Evolutionary conservation across 2,888 invertebrate species (phyloP), one percentile per base, ranked within the genome.

Genomic region (Morpho deidamia): DNA sequence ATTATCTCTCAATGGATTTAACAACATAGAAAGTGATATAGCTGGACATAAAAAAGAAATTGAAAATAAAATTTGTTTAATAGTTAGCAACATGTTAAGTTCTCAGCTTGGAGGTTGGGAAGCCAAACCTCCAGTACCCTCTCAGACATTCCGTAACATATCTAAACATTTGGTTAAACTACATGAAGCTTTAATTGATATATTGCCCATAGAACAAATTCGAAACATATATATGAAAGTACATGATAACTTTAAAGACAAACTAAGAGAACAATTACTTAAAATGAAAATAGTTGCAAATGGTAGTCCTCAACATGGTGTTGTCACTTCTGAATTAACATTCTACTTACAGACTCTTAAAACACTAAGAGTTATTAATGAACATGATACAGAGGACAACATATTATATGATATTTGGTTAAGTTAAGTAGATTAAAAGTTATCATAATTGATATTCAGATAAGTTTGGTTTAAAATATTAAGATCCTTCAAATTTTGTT

Each of bases 221-320:
- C 92, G 94, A 72, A 87, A 90, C 44, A 92, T 96, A 64, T 96
- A 96, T 68, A 91, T 94, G 67, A 92, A 93, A 69, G 94, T 97
- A 49, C 95, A 97, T 83, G 92, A 92, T 74, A 94, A 94, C 69
- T 97, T 99, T 75, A 97, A 97, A 85, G 94, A 94, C 64, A 94
- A 95, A 74, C 87, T 98, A 65, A 91, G 96, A 80, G 95, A 96
- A 69, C 96, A 97, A 75, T 88, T 99, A 64, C 76, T 92, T 3
- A 94, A 94, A 78, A 93, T 97, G 91, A 96, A 97, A 74, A 96
- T 99, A 65, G 93, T 94, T 53, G 98, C 97, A 67, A 97, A 98
- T 86, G 98, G 98, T n/a, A 97, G 98, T 45, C 98, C 98, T 1
- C 97, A 98, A 75, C 98, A 98, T 78, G 98, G 97, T 41, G 94